Base-by-base conservation (phyloP, 2,888 invertebrate genomes). In the Pheosia gnoma region DNA sequence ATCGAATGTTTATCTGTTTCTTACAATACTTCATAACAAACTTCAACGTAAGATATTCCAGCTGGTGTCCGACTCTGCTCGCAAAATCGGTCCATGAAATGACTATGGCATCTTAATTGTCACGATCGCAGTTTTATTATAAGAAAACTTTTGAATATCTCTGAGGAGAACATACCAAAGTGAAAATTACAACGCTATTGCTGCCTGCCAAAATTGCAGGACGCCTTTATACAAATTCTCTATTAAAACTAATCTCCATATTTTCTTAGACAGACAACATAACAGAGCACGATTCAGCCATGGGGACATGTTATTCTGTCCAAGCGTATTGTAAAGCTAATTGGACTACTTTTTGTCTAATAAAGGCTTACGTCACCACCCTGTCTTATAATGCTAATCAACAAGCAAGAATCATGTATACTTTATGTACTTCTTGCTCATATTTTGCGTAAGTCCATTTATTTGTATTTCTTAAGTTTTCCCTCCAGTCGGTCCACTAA, bases 341-440 rank as follows among this genome's bases (percentile, higher is more conserved):
- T 74, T 74, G 63, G 61, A 63, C 67, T 74, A 73, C 69, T 74
- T 66, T 45, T 55, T 59, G 65, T 59, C 67, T 59, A 55, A 63
- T 37, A 11, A 54, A 53, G 41, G 37, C 55, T 67, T 57, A 59
- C 65, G 59, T 61, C 62, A 66, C 45, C 62, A 66, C 45, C 36
- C 39, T 59, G 53, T 5, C 51, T 51, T 5, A n/a, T 13, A 49
- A 25, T 25, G 25, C 6, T 51, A n/a, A 47, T 47, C 4, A 47
- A 47, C 47, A 47, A n/a, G 47, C 45, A 4, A 10, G 9, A 45
- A 45, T 11, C 45, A 5, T 41, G 41, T 41, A 41, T 41, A 41
- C 5, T 7, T 7, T 41, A 41, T 41, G 6, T 41, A 41, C 41
- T 7, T 7, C 8, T 7, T 3, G 8, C 8, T 41, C 41, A 9